These are phyloP conservation scores for Drosophila subquinaria DNA, from an alignment of 2,888 invertebrate genomes.

Conservation along the genomic window DNA sequence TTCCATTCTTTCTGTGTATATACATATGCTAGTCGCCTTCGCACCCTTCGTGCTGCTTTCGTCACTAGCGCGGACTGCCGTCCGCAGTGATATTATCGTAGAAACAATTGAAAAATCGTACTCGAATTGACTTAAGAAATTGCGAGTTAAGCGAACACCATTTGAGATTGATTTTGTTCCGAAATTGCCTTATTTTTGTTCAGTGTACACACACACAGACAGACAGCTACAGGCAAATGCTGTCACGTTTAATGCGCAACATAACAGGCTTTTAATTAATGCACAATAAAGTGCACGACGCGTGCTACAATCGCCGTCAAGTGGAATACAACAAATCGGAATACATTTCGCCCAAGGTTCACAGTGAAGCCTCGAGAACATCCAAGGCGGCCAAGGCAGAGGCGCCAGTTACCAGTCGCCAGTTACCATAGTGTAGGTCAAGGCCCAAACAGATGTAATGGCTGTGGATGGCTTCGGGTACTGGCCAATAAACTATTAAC, in stretches of 20 bases:
- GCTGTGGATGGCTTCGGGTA: conserved; percentile 34
- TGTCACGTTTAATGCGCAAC: conserved; percentile 67
- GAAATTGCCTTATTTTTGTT: too few relatives aligned
- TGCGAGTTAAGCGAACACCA: too few relatives aligned
- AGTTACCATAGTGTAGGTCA: conserved; percentile 65
- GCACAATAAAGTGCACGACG: conserved; percentile 65
- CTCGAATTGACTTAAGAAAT: too few relatives aligned
- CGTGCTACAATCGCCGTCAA: conserved; percentile 49
- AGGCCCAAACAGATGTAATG: conserved; percentile 69
- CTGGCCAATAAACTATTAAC: conserved; percentile 74
- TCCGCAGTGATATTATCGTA: too few relatives aligned
- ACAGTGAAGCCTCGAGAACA: neutral
- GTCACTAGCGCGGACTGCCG: too few relatives aligned
- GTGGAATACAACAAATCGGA: conserved; percentile 57
- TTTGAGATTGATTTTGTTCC: too few relatives aligned
- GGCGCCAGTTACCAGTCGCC: neutral
- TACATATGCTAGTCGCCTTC: too few relatives aligned
- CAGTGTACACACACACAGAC: conserved; percentile 4
- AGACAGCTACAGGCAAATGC: conserved; percentile 26
- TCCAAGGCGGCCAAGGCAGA: conserved; percentile 27
- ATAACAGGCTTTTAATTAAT: conserved; percentile 80
- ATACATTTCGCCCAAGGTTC: conserved; percentile 68
- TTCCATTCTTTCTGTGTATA: too few relatives aligned
- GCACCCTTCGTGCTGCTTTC: too few relatives aligned
- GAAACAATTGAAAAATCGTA: too few relatives aligned